Conservation (phyloP, 2,797 vertebrate species). For the Pempheris klunzingeri region DNA sequence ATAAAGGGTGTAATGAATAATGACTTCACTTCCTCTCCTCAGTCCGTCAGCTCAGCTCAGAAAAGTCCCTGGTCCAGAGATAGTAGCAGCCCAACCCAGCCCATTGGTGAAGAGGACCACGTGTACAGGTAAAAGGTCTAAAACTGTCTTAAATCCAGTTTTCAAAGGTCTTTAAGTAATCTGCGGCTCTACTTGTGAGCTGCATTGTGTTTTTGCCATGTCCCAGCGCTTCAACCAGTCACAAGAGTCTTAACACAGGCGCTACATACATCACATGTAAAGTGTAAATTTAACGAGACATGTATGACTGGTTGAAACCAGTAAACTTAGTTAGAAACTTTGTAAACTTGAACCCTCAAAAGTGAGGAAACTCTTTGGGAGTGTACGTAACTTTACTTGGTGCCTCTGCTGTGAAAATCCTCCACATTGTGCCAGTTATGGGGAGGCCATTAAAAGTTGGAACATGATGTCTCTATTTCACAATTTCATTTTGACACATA, state of each 20-base stretch:
- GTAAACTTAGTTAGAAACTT: too few relatives aligned
- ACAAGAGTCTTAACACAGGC: too few relatives aligned
- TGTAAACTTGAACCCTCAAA: background rate
- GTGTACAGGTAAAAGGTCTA: conserved; percentile 99
- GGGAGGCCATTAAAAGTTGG: background rate
- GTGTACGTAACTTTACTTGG: background rate
- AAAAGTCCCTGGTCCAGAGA: conserved; percentile 87
- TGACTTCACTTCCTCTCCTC: conserved; percentile 44
- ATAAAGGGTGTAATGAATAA: background rate
- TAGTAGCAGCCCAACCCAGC: conserved; percentile 80
- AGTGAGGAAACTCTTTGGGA: background rate
- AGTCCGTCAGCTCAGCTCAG: conserved; percentile 83
- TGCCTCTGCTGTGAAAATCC: background rate
- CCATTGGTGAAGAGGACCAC: conserved; percentile 92
- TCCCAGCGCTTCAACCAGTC: too few relatives aligned
- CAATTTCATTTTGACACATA: too few relatives aligned
- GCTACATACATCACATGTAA: too few relatives aligned
- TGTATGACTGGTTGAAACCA: too few relatives aligned
- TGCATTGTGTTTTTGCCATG: too few relatives aligned
- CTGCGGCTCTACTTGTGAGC: too few relatives aligned
- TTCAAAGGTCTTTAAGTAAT: too few relatives aligned
- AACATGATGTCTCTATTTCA: conserved; percentile 1
- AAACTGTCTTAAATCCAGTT: too few relatives aligned
- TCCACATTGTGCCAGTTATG: background rate
- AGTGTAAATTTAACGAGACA: too few relatives aligned